Evolutionary conservation across 2,113 vertebrate genomes (phyloP).

Genomic region (Pomatostomus ruficeps): DNA sequence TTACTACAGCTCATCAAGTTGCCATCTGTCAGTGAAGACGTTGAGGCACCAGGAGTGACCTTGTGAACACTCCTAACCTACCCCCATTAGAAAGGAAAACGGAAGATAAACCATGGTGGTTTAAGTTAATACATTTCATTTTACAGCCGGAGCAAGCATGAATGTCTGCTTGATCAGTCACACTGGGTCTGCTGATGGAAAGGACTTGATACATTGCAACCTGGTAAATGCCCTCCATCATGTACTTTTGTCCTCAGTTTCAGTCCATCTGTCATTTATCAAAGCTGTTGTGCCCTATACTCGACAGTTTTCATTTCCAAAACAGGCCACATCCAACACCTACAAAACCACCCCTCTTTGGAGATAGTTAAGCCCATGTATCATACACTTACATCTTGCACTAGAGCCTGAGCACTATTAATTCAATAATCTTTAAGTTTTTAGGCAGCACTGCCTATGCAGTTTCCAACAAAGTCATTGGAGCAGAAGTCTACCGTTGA

Average conservation of each 20-base stretch:
- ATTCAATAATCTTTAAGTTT: not conserved
- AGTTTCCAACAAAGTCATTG: not conserved
- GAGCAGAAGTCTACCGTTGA: not conserved
- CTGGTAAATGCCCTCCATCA: not conserved
- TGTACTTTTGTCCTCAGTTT: not conserved
- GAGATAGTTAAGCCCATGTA: not conserved
- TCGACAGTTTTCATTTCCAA: not conserved
- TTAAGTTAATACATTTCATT: conserved; percentile 33
- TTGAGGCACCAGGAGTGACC: conserved; percentile 12
- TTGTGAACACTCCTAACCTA: conserved; percentile 5
- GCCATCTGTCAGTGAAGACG: conserved; percentile 34
- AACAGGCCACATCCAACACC: not conserved
- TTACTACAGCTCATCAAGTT: conserved; percentile 50
- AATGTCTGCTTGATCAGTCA: not conserved
- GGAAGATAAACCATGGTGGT: conserved; percentile 20
- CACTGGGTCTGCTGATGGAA: not conserved
- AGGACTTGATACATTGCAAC: not conserved
- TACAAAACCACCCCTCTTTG: not conserved
- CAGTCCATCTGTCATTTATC: not conserved
- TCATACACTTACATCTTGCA: not conserved
- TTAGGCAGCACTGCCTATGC: not conserved
- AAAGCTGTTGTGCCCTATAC: not conserved
- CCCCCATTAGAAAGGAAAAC: not conserved
- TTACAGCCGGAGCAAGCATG: not conserved
- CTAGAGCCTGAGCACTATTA: not conserved